Conservation (phyloP, 2,888 invertebrate species). For the Hecatera dysodea region DNA sequence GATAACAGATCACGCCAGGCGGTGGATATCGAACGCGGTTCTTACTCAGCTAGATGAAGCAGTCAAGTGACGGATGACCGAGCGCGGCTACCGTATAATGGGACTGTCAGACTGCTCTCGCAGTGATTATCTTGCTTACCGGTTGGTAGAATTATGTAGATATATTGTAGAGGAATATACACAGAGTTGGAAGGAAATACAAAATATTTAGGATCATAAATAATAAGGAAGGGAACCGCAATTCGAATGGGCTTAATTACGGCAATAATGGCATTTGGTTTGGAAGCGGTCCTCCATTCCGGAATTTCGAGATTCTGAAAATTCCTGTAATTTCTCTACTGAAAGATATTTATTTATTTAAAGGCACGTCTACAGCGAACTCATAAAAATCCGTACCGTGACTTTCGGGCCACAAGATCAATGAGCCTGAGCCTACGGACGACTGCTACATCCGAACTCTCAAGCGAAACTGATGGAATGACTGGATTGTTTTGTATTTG, state of each 20-base stretch:
- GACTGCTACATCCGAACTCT: not conserved
- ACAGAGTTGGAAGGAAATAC: slow-evolving; percentile 14
- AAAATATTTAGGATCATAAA: slow-evolving; percentile 31
- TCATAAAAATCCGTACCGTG: not conserved
- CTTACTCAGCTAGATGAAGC: slow-evolving; percentile 55
- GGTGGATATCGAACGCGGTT: slow-evolving; percentile 58
- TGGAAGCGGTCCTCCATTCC: not conserved
- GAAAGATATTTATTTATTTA: not conserved
- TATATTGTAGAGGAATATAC: not conserved
- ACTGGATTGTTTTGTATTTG: not conserved
- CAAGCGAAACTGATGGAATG: slow-evolving; percentile 6
- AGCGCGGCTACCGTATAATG: slow-evolving; percentile 77
- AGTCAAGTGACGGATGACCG: slow-evolving; percentile 73
- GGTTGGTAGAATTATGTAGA: not conserved
- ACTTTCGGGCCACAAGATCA: not conserved
- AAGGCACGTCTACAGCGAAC: not conserved
- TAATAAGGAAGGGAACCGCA: slow-evolving; percentile 7
- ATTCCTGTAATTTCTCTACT: slow-evolving; percentile 3
- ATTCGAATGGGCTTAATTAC: slow-evolving; percentile 30
- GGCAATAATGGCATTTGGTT: slow-evolving; percentile 6
- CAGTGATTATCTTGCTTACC: slow-evolving; percentile 35
- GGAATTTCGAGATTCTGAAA: slow-evolving; percentile 14
- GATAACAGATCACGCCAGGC: slow-evolving; percentile 65
- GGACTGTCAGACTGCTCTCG: slow-evolving; percentile 73
- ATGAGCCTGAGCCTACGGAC: not conserved